Evolutionary conservation across 2,888 invertebrate species (phyloP).

Genomic region (Drosophila neotestacea): DNA sequence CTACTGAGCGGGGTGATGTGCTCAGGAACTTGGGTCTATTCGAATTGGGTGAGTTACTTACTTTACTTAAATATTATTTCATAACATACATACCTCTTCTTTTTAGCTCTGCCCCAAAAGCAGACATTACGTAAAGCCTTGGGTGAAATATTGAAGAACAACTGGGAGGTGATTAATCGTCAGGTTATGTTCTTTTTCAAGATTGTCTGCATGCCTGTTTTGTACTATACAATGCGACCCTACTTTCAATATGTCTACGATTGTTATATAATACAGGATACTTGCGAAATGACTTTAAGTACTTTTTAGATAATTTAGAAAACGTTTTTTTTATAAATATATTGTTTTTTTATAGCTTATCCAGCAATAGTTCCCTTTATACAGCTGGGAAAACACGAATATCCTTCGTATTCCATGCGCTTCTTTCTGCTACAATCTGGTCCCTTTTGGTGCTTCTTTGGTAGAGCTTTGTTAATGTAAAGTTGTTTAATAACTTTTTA

Average conservation of each 20-base stretch:
- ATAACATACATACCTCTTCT: too few species aligned
- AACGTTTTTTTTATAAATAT: background rate
- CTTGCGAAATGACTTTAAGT: constrained; percentile 68
- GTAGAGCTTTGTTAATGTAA: constrained; percentile 17
- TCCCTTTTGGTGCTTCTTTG: constrained; percentile 67
- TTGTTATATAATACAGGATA: constrained; percentile 53
- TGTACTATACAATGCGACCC: constrained; percentile 60
- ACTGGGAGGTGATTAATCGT: constrained; percentile 56
- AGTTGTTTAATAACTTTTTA: background rate
- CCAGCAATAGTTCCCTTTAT: constrained; percentile 60
- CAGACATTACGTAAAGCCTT: constrained; percentile 33
- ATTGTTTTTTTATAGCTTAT: constrained; percentile 49
- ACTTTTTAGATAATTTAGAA: background rate
- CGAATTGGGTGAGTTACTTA: constrained; percentile 50
- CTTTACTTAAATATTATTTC: background rate
- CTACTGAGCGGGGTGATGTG: constrained; percentile 56
- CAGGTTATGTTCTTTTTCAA: constrained; percentile 73
- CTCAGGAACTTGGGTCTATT: constrained; percentile 59
- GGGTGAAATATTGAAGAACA: constrained; percentile 48
- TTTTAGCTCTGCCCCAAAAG: constrained; percentile 50
- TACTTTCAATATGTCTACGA: constrained; percentile 71
- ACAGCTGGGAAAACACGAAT: constrained; percentile 53
- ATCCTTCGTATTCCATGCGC: constrained; percentile 61
- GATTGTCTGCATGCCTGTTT: constrained; percentile 66
- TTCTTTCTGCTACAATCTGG: constrained; percentile 64